Evolutionary conservation across 1,140 invertebrate species (phyloP).

Genomic region (Aphelinus certus): DNA sequence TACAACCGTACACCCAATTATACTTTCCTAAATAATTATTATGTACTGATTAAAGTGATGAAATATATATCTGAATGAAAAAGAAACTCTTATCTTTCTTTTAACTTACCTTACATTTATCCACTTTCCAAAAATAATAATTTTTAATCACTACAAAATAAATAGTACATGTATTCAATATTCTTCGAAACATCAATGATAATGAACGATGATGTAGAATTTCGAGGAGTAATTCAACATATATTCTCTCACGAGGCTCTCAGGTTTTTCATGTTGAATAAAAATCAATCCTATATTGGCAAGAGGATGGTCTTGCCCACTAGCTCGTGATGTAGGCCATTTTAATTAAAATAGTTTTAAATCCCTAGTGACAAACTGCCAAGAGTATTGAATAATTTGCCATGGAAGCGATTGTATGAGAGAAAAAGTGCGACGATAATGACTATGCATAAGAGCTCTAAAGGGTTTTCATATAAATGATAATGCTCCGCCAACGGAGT

Average conservation of each 20-base stretch:
- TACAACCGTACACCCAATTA: constrained; percentile 6
- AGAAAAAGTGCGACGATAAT: constrained; percentile 51
- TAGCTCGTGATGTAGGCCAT: constrained; percentile 23
- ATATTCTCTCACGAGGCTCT: too few species aligned
- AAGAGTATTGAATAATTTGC: constrained; percentile 46
- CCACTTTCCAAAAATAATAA: too few species aligned
- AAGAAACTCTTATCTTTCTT: background rate
- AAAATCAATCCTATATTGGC: background rate
- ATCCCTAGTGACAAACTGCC: background rate
- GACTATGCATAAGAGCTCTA: constrained; percentile 59
- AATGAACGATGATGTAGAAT: too few species aligned
- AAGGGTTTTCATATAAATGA: constrained; percentile 61
- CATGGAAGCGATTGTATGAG: constrained; percentile 13
- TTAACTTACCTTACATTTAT: too few species aligned
- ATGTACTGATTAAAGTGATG: constrained; percentile 26
- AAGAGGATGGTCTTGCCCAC: background rate
- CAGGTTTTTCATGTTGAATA: background rate
- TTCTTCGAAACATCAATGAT: too few species aligned
- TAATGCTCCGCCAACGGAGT: constrained; percentile 52
- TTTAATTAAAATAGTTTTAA: constrained; percentile 33
- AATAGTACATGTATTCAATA: too few species aligned
- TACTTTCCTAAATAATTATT: constrained; percentile 15
- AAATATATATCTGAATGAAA: constrained; percentile 11
- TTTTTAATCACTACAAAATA: too few species aligned
- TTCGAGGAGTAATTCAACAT: too few species aligned